Percentiles rank a stretch among this genome's conserved stretches.
Evolutionary conservation across 2,888 invertebrate genomes (phyloP).

Genomic region (Aleiodes testaceus): DNA sequence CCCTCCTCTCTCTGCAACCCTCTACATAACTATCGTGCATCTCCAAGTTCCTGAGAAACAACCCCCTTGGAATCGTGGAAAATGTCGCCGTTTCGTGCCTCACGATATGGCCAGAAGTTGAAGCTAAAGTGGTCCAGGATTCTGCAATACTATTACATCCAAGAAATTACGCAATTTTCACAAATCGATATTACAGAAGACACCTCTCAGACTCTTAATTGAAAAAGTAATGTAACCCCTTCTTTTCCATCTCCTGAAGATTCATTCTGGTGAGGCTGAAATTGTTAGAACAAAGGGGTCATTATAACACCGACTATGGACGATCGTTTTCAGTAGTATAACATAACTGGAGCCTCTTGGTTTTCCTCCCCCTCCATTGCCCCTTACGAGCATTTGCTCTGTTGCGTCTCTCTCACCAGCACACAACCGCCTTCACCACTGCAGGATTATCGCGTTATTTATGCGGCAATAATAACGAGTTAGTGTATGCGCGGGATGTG

Average conservation of each 20-base stretch:
- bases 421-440: constrained; percentile 57
- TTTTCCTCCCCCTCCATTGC: constrained; percentile 42
- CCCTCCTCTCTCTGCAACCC: constrained; percentile 42
- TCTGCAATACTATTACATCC: neutral
- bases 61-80: constrained; percentile 52
- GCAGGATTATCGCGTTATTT: constrained; percentile 72
- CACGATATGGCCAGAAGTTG: constrained; percentile 29
- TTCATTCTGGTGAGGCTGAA: no score
- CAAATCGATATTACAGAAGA: constrained; percentile 8
- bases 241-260: neutral
- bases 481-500: constrained; percentile 72
- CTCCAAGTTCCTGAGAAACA: constrained; percentile 52
- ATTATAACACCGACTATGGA: no score
- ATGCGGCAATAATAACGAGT: constrained; percentile 73
- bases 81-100: constrained; percentile 51
- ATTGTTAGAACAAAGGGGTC: no score
- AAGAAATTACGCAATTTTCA: constrained; percentile 13
- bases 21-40: constrained; percentile 40
- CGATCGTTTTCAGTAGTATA: no score
- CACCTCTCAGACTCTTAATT: constrained; percentile 1
- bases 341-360: constrained; percentile 47
- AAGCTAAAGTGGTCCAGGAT: constrained; percentile 38
- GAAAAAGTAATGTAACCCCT: neutral
- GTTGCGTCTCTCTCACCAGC: constrained; percentile 43
- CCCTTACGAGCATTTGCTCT: constrained; percentile 37